A percentile compares a stretch with the other conserved stretches of the same genome.
phyloP scores from a whole-genome alignment of 2,113 vertebrate genomes.

The Microtus richardsoni region DNA sequence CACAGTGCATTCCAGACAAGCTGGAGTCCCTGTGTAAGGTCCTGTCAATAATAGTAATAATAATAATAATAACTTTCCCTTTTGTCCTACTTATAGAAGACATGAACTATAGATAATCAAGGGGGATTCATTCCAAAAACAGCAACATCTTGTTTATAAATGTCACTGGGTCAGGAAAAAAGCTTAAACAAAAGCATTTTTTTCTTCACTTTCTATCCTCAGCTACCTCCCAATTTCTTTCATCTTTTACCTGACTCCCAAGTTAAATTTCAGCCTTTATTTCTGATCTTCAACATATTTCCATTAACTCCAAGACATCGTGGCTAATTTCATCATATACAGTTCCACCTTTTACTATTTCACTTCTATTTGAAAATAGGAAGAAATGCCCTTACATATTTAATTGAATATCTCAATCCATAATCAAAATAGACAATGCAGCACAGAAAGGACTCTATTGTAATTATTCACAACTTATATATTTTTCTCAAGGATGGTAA shows the following conservation, averaged over 20 bases:
- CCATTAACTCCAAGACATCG: conserved; percentile 2
- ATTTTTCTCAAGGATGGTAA: conserved; percentile 46
- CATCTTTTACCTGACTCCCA: background rate
- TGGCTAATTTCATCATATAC: background rate
- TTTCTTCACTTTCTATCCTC: conserved; percentile 30
- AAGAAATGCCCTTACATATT: background rate
- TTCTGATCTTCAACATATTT: conserved; percentile 28
- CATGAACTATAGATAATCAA: conserved; percentile 16
- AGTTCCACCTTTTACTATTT: background rate
- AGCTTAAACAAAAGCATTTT: conserved; percentile 18
- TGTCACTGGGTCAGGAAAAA: conserved; percentile 25
- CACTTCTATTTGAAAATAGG: conserved; percentile 1
- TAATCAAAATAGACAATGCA: conserved; percentile 39
- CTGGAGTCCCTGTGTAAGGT: background rate
- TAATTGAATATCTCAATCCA: background rate
- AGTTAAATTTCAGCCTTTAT: conserved; percentile 32
- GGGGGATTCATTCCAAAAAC: conserved; percentile 4
- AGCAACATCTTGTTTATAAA: background rate
- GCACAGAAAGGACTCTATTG: background rate
- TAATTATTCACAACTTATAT: conserved; percentile 1
- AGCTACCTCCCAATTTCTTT: conserved; percentile 4
- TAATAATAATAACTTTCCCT: background rate
- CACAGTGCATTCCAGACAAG: background rate
- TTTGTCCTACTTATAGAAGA: conserved; percentile 35
- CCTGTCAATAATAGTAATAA: conserved; percentile 26